These are phyloP conservation scores for Sminthopsis crassicaudata DNA, from an alignment of 2,113 vertebrate species.

Conservation along the genomic window DNA sequence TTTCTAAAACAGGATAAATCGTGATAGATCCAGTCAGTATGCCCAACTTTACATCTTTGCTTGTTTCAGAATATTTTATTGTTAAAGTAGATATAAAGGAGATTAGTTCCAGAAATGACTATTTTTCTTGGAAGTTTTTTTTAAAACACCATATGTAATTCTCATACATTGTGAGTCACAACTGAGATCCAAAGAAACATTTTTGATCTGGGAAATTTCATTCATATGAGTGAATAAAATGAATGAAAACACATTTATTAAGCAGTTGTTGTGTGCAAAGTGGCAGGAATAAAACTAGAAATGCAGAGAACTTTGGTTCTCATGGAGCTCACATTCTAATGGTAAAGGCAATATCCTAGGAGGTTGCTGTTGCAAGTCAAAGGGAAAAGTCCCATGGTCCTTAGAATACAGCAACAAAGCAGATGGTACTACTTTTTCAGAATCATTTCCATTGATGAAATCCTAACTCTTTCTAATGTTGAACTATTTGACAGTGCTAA, in stretches of 20 bases:
- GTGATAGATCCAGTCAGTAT: not conserved
- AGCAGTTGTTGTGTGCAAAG: not conserved
- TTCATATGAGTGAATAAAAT: not conserved
- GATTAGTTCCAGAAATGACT: not conserved
- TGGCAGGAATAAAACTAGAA: not conserved
- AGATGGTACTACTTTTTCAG: not conserved
- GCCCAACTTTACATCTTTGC: not conserved
- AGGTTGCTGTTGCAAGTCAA: not conserved
- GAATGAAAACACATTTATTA: not conserved
- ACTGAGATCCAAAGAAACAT: not conserved
- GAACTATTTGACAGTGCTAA: not conserved
- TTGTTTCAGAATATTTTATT: not conserved
- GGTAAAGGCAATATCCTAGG: not conserved
- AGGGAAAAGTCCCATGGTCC: not conserved
- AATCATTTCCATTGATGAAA: not conserved
- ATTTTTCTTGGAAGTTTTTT: not conserved
- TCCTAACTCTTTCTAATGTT: not conserved
- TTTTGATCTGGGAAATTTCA: not conserved
- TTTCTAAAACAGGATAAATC: constrained; percentile 51
- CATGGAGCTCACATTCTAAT: not conserved
- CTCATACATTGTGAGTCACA: not conserved
- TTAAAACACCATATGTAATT: not conserved
- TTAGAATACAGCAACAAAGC: not conserved
- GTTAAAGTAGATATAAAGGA: not conserved
- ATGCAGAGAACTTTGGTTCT: not conserved